Evolutionary conservation across 2,113 vertebrate species (phyloP).

Genomic region (Chamaetylas fuelleborni): DNA sequence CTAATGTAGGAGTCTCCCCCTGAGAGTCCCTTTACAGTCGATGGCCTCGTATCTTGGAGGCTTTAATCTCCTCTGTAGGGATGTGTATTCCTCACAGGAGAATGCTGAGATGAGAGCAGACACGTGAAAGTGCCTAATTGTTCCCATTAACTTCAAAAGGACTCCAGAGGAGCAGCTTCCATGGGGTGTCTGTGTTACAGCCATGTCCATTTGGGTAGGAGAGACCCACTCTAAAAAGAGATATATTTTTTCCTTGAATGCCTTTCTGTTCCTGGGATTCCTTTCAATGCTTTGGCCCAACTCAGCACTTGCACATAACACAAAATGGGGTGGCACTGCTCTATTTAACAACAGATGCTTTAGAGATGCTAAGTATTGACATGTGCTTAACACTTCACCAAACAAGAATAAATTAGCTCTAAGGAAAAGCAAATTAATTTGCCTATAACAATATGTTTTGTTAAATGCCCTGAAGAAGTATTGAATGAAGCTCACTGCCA

Average conservation of each 20-base stretch:
- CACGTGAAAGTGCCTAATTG: not conserved
- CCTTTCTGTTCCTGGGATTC: not conserved
- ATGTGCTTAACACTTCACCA: not conserved
- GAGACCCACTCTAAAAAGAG: not conserved
- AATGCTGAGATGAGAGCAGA: not conserved
- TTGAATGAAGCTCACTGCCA: not conserved
- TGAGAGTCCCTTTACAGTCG: not conserved
- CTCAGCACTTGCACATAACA: not conserved
- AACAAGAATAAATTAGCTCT: not conserved
- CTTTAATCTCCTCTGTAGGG: not conserved
- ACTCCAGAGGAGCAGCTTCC: not conserved
- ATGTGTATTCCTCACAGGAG: not conserved
- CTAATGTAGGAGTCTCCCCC: not conserved
- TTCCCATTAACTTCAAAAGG: not conserved
- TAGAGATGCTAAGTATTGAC: not conserved
- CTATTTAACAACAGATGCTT: not conserved
- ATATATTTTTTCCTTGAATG: not conserved
- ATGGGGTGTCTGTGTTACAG: not conserved
- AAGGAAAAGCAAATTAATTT: slow-evolving; percentile 9
- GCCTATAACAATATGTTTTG: not conserved
- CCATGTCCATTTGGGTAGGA: not conserved
- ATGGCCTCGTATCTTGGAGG: not conserved
- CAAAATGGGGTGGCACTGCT: not conserved
- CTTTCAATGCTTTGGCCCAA: not conserved
- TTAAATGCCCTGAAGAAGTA: not conserved